Conservation (phyloP, 2,797 vertebrate genomes). For the Darevskia mixta region DNA sequence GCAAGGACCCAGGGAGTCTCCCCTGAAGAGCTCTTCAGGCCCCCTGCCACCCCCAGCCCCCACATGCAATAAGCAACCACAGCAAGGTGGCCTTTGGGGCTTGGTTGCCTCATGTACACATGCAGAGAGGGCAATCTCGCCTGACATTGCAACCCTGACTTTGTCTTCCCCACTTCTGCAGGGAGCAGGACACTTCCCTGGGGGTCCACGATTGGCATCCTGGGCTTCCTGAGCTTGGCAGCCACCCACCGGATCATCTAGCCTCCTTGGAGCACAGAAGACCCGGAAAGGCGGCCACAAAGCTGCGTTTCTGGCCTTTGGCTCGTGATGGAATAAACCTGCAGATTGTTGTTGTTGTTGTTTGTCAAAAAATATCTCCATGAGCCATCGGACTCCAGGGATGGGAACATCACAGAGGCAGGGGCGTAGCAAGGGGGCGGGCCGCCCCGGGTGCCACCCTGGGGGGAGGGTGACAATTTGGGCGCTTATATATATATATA, state of each 20-base stretch:
- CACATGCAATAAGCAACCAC: too few relatives aligned
- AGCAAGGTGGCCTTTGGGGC: too few relatives aligned
- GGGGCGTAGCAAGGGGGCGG: too few relatives aligned
- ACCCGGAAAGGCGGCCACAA: background rate
- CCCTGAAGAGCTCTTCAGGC: too few relatives aligned
- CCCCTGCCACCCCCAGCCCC: too few relatives aligned
- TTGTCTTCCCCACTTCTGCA: background rate
- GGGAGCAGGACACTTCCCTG: background rate
- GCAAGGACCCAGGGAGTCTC: too few relatives aligned
- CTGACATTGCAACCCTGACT: background rate
- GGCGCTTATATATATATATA: too few relatives aligned
- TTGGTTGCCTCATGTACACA: too few relatives aligned
- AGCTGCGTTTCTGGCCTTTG: background rate
- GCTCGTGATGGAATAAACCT: background rate
- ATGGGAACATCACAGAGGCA: background rate
- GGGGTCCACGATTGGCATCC: accelerated
- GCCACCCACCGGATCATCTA: background rate
- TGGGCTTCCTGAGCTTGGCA: background rate
- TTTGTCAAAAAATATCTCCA: background rate
- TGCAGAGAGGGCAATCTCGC: background rate
- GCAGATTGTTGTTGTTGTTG: background rate
- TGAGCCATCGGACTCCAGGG: background rate
- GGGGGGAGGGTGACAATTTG: too few relatives aligned
- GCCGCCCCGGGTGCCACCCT: too few relatives aligned
- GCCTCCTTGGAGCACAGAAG: too few relatives aligned